Evolutionary conservation across 1,140 invertebrate species (phyloP).

Genomic region (Radopholus similis): DNA sequence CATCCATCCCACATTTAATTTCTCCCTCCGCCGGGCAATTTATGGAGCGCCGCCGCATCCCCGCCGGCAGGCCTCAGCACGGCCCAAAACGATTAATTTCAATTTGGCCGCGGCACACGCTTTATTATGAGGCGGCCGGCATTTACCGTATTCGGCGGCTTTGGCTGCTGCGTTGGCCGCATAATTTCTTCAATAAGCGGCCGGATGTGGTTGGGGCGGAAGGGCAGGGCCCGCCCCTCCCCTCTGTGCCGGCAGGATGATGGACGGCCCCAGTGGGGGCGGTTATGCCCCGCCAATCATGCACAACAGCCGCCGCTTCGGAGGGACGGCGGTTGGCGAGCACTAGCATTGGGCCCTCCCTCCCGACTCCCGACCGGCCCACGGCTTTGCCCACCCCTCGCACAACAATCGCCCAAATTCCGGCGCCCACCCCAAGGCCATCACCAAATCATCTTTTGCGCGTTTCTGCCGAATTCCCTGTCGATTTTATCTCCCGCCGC

Average conservation of each 20-base stretch:
- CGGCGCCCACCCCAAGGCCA: slow-evolving; percentile 4
- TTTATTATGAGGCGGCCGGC: too few species aligned
- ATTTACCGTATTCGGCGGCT: too few species aligned
- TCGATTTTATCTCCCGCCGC: slow-evolving; percentile 1
- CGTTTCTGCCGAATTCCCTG: neutral
- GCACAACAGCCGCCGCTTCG: too few species aligned
- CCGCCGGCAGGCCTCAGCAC: neutral
- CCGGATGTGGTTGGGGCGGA: too few species aligned
- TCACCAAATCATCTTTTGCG: neutral
- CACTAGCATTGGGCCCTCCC: neutral
- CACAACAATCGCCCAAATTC: neutral
- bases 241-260: too few species aligned
- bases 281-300: too few species aligned
- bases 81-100: neutral
- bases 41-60: neutral
- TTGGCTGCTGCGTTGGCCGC: neutral
- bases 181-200: slow-evolving; percentile 10
- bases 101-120: neutral
- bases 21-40: neutral
- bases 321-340: too few species aligned
- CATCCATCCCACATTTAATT: neutral
- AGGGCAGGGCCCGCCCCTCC: too few species aligned
- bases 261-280: too few species aligned
- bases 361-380: neutral
- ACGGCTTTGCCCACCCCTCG: neutral